phyloP scores from a whole-genome alignment of 2,113 vertebrate species.

The Anarrhichthys ocellatus region DNA sequence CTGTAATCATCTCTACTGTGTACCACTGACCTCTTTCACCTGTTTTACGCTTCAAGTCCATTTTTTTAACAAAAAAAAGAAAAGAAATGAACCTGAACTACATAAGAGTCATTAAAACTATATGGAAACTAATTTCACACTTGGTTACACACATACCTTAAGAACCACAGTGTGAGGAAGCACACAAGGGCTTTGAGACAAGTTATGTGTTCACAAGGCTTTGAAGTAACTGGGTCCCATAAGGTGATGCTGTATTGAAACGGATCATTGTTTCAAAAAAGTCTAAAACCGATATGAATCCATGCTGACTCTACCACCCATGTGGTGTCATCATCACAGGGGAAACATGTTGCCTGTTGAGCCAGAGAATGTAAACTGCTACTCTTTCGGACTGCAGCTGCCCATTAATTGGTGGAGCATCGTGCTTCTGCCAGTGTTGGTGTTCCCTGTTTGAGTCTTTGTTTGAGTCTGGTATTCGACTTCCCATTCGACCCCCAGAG shows the following conservation, averaged over 20 bases:
- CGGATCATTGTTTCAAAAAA: too few relatives aligned
- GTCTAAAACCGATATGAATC: too few relatives aligned
- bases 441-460: too few relatives aligned
- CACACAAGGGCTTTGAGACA: background rate
- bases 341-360: background rate
- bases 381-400: background rate
- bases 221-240: background rate
- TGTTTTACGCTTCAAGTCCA: slow-evolving; percentile 22
- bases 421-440: too few relatives aligned
- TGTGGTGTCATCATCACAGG: background rate
- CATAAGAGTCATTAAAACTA: slow-evolving; percentile 36
- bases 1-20: background rate
- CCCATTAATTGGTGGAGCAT: background rate
- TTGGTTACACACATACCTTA: slow-evolving; percentile 52
- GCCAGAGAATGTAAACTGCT: background rate
- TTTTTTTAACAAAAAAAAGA: slow-evolving; percentile 23
- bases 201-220: background rate
- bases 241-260: too few relatives aligned
- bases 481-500: too few relatives aligned
- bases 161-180: slow-evolving; percentile 42
- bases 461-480: too few relatives aligned
- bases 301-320: too few relatives aligned
- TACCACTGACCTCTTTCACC: slow-evolving; percentile 10
- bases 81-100: slow-evolving; percentile 14
- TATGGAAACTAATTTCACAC: slow-evolving; percentile 57